Conservation (phyloP, 2,797 vertebrate genomes). For the Sebastes kiyomatsui region DNA sequence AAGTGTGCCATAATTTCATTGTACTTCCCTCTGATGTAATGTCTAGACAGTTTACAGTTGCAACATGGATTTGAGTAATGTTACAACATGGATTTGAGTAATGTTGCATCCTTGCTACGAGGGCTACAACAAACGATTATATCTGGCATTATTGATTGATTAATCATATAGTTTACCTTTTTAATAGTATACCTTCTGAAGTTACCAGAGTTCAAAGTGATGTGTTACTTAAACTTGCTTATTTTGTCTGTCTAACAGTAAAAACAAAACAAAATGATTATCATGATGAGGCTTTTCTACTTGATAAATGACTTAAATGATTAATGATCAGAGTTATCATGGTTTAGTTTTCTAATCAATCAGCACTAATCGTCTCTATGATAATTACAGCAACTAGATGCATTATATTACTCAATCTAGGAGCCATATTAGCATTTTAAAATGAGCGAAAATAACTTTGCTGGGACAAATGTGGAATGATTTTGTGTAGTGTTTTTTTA, state of each 20-base stretch:
- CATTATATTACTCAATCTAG: background rate
- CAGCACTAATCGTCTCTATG: background rate
- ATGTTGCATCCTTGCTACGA: background rate
- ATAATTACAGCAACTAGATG: background rate
- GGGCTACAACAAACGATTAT: background rate
- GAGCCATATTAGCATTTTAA: background rate
- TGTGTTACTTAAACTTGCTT: background rate
- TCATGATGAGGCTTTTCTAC: background rate
- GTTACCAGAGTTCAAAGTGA: background rate
- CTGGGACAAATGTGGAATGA: background rate
- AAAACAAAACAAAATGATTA: background rate
- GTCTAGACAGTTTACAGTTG: background rate
- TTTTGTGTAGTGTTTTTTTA: background rate
- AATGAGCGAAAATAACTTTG: background rate
- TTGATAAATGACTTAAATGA: background rate
- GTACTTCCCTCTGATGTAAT: constrained; percentile 19
- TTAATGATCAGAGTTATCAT: background rate
- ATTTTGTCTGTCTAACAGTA: background rate
- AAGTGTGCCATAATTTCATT: constrained; percentile 13
- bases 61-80: background rate
- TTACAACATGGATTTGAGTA: background rate
- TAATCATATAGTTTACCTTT: background rate
- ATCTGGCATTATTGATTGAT: background rate
- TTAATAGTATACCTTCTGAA: background rate
- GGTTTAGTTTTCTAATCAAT: constrained; percentile 9